These are phyloP conservation scores for Euglossa dilemma DNA, from an alignment of 1,140 invertebrate genomes.

Conservation along the genomic window DNA sequence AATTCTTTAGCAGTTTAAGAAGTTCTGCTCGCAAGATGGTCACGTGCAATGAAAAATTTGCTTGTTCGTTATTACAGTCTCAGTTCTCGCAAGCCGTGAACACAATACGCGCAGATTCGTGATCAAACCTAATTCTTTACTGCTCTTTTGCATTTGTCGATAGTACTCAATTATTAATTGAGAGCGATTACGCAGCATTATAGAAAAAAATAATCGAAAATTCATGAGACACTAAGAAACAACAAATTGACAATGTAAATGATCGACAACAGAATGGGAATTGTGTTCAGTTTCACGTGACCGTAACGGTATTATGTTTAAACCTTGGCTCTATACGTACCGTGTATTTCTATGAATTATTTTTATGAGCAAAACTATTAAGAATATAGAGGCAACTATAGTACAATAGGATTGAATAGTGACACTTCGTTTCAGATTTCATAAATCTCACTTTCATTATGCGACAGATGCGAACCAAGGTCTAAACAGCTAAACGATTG, in stretches of 20 bases:
- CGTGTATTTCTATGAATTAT: not conserved
- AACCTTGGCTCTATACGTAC: conserved; percentile 18
- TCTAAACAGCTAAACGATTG: conserved; percentile 7
- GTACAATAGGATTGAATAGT: not conserved
- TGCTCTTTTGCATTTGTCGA: not conserved
- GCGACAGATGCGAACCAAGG: conserved; percentile 4
- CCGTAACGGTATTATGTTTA: not conserved
- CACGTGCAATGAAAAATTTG: conserved; percentile 30
- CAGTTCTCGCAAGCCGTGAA: conserved; percentile 52
- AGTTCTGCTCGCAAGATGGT: conserved; percentile 16
- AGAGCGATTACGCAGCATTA: conserved; percentile 20
- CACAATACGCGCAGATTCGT: conserved; percentile 48
- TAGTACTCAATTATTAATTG: not conserved
- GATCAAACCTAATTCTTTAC: conserved; percentile 17
- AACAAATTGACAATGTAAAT: conserved; percentile 1
- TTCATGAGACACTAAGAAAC: not conserved
- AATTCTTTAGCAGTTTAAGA: not conserved
- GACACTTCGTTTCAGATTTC: conserved; percentile 6
- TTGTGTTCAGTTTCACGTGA: not conserved
- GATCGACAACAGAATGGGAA: not conserved
- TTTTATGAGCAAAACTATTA: conserved; percentile 13
- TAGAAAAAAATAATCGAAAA: not conserved
- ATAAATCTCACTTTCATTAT: conserved; percentile 6
- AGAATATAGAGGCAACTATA: not conserved
- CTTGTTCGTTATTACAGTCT: conserved; percentile 35